Evolutionary conservation across 2,888 invertebrate genomes (phyloP).

Genomic region (Priocnemis perturbator): DNA sequence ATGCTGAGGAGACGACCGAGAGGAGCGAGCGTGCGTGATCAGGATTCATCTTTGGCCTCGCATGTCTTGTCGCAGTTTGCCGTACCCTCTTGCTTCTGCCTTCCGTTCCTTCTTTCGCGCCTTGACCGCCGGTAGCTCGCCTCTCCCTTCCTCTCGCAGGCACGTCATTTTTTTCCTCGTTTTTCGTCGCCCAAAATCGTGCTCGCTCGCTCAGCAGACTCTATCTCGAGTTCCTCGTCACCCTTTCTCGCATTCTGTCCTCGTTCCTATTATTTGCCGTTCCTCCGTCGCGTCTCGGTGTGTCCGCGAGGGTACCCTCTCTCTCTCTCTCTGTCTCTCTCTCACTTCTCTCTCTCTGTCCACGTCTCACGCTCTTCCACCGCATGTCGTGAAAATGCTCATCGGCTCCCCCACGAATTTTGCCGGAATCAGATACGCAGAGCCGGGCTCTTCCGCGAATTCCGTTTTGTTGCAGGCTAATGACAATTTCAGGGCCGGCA

Average conservation of each 20-base stretch:
- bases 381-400: constrained; percentile 34
- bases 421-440: too few species aligned
- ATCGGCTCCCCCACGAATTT: constrained; percentile 52
- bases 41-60: constrained; percentile 68
- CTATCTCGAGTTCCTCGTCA: too few species aligned
- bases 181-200: neutral
- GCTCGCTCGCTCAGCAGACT: too few species aligned
- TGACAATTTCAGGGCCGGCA: too few species aligned
- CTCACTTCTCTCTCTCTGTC: too few species aligned
- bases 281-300: too few species aligned
- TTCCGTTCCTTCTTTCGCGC: constrained; percentile 63
- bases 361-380: neutral
- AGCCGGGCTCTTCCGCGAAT: too few species aligned
- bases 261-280: too few species aligned
- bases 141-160: constrained; percentile 10
- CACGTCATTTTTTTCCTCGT: constrained; percentile 28
- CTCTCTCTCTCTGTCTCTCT: too few species aligned
- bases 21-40: constrained; percentile 67
- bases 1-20: constrained; percentile 2
- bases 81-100: constrained; percentile 40
- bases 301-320: too few species aligned
- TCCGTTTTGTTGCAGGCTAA: too few species aligned
- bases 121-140: constrained; percentile 55
- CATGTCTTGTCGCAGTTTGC: constrained; percentile 72
- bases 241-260: too few species aligned